Conservation (phyloP, 2,113 vertebrate genomes). For the Trochalopteron elliotii region DNA sequence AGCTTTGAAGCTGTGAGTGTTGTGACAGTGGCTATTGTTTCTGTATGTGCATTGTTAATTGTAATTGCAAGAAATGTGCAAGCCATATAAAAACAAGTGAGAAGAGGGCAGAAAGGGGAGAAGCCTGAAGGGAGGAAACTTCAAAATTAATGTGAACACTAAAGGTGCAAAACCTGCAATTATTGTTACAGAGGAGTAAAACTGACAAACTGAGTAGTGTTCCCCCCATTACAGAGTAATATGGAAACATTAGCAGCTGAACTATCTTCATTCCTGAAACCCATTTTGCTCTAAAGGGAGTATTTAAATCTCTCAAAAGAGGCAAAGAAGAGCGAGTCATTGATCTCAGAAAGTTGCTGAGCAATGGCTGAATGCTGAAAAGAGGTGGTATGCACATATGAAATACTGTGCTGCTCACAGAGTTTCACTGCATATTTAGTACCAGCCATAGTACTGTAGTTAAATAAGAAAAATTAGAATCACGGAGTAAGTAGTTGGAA, state of each 20-base stretch:
- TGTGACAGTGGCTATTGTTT: constrained; percentile 43
- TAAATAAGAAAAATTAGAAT: background rate
- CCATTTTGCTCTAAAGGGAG: background rate
- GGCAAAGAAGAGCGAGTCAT: background rate
- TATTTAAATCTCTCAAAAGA: background rate
- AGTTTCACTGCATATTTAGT: background rate
- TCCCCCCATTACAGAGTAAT: background rate
- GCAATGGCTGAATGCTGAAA: background rate
- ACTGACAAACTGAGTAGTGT: background rate
- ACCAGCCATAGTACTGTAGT: background rate
- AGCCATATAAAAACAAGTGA: constrained; percentile 5
- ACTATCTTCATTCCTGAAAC: background rate
- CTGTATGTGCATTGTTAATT: constrained; percentile 24
- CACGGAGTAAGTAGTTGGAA: background rate
- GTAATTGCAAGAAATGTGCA: constrained; percentile 30
- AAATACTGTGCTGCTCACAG: background rate
- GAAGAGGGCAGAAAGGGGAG: background rate
- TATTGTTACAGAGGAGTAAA: background rate
- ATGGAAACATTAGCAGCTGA: background rate
- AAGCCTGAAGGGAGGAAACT: background rate
- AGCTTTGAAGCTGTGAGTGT: constrained; percentile 40
- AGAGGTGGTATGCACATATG: background rate
- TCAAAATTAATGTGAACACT: background rate
- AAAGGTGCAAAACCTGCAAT: background rate
- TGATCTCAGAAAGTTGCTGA: background rate